Evolutionary conservation across 2,888 invertebrate species (phyloP).

Genomic region (Uropetala carovei): DNA sequence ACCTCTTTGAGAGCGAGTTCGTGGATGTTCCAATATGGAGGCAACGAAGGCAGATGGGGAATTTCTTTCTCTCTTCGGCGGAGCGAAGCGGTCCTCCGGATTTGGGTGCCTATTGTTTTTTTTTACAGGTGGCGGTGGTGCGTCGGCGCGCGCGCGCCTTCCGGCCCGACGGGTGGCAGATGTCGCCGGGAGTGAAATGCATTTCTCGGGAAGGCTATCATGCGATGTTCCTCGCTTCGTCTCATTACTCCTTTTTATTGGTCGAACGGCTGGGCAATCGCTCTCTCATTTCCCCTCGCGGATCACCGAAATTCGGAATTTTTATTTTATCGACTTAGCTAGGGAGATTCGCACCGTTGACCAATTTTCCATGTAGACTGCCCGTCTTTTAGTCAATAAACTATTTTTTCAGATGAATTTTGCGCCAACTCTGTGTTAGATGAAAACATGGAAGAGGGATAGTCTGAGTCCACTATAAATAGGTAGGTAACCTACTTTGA

Average conservation of each 20-base stretch:
- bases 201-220: neutral
- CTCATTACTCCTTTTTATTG: neutral
- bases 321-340: too few relatives aligned
- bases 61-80: neutral
- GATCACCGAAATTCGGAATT: too few relatives aligned
- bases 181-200: neutral
- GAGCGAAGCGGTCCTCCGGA: neutral
- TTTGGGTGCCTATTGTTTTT: neutral
- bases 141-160: neutral
- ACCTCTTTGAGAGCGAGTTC: neutral
- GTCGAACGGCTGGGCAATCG: too few relatives aligned
- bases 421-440: too few relatives aligned
- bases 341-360: too few relatives aligned
- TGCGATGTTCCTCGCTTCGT: neutral
- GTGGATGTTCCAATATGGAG: neutral
- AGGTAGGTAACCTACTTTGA: too few relatives aligned
- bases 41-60: neutral
- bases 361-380: too few relatives aligned
- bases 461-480: too few relatives aligned
- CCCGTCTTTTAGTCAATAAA: too few relatives aligned
- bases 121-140: neutral
- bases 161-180: neutral
- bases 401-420: too few relatives aligned
- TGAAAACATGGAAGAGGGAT: too few relatives aligned
- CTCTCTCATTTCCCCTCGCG: too few relatives aligned